A percentile compares a stretch with the other conserved stretches of the same genome.
These are phyloP conservation scores for Anodontia alba DNA, from an alignment of 2,888 invertebrate genomes.

Conservation along the genomic window DNA sequence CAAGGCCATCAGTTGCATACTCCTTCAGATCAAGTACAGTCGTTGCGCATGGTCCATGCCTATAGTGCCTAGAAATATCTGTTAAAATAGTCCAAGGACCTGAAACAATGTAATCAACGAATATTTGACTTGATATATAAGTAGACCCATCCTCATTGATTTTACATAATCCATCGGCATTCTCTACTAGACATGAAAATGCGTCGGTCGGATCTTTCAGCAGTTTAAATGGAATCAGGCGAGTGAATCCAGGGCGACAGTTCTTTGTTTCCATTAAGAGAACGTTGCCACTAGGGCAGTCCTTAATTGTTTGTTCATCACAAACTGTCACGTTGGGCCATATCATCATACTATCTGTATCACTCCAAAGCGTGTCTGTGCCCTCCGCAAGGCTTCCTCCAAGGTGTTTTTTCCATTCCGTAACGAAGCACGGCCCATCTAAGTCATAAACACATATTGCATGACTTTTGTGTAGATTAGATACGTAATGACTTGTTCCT, in stretches of 20 bases:
- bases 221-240: neutral
- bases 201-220: neutral
- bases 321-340: neutral
- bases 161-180: too few relatives aligned
- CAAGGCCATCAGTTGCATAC: neutral
- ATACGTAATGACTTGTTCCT: neutral
- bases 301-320: neutral
- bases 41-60: slow-evolving; percentile 17
- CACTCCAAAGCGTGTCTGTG: slow-evolving; percentile 20
- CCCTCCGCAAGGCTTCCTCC: slow-evolving; percentile 30
- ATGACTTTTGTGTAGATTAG: neutral
- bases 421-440: neutral
- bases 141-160: neutral
- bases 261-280: neutral
- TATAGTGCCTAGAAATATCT: neutral
- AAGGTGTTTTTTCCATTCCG: neutral
- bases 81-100: neutral
- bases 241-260: slow-evolving; percentile 12
- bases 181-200: too few relatives aligned
- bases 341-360: slow-evolving; percentile 21
- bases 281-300: neutral
- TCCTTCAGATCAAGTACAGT: neutral
- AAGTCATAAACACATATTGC: neutral
- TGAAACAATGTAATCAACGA: neutral
- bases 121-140: slow-evolving; percentile 24